These are phyloP conservation scores for Dascillus cervinus DNA, from an alignment of 2,888 invertebrate genomes.

Conservation along the genomic window DNA sequence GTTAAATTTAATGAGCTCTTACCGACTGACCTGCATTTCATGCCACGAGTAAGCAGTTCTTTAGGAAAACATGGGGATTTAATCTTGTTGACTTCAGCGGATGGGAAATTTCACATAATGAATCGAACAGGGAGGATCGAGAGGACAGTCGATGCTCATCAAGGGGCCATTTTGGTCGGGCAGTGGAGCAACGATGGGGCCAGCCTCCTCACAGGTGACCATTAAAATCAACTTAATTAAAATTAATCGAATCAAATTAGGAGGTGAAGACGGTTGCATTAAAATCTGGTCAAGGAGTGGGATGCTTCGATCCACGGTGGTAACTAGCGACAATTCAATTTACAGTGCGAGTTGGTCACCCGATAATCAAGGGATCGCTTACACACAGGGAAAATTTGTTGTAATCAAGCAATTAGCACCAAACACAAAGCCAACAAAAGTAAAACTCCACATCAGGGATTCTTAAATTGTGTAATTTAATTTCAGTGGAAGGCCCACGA, in stretches of 20 bases:
- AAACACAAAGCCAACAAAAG: constrained; percentile 64
- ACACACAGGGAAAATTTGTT: constrained; percentile 60
- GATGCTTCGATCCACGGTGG: constrained; percentile 82
- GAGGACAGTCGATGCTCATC: constrained; percentile 86
- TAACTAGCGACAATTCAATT: constrained; percentile 71
- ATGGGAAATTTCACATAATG: constrained; percentile 86
- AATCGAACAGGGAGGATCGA: constrained; percentile 87
- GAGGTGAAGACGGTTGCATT: constrained; percentile 93
- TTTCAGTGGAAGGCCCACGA: constrained; percentile 95
- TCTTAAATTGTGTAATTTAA: constrained; percentile 1
- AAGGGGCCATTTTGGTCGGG: constrained; percentile 79
- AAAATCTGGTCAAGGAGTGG: constrained; percentile 98
- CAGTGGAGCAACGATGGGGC: constrained; percentile 95
- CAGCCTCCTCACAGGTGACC: constrained; percentile 77
- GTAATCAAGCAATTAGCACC: constrained; percentile 66
- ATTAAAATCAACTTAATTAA: not conserved
- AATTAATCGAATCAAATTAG: constrained; percentile 39
- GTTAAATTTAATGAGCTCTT: constrained; percentile 77
- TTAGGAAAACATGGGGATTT: constrained; percentile 62
- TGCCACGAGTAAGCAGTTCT: constrained; percentile 57
- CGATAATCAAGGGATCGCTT: constrained; percentile 59
- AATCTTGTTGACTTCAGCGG: constrained; percentile 77
- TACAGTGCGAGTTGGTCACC: constrained; percentile 81
- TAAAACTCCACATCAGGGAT: constrained; percentile 27
- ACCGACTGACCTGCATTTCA: constrained; percentile 87